phyloP scores from a whole-genome alignment of 2,113 vertebrate species.

The Dicaeum eximium region DNA sequence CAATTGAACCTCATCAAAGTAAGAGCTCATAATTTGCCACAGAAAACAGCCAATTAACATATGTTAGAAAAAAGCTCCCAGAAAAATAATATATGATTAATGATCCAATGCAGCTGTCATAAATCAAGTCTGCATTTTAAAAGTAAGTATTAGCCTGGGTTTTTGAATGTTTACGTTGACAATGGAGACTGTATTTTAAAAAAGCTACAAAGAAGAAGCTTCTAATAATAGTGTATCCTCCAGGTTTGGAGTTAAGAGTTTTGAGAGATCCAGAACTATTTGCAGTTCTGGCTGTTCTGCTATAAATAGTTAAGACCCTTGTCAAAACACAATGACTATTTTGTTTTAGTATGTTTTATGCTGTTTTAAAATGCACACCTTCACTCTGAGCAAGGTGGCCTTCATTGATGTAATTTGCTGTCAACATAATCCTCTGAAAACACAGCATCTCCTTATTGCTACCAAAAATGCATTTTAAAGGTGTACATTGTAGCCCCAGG shows the following conservation, averaged over 20 bases:
- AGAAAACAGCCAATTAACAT: constrained; percentile 99
- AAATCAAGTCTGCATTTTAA: constrained; percentile 89
- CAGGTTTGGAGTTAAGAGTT: constrained; percentile 69
- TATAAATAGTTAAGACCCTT: constrained; percentile 69
- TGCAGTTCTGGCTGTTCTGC: constrained; percentile 44
- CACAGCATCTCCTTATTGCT: constrained; percentile 62
- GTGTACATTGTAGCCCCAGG: background rate
- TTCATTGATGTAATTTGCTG: constrained; percentile 70
- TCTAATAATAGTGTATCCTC: constrained; percentile 70
- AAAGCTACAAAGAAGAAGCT: constrained; percentile 67
- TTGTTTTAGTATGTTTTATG: constrained; percentile 73
- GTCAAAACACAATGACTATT: constrained; percentile 74
- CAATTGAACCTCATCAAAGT: constrained; percentile 98
- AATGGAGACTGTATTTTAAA: constrained; percentile 75
- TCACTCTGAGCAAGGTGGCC: constrained; percentile 71
- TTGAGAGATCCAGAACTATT: constrained; percentile 51
- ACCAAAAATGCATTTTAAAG: constrained; percentile 19
- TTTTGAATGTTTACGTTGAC: constrained; percentile 76
- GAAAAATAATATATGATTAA: constrained; percentile 98
- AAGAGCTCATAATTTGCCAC: constrained; percentile 98
- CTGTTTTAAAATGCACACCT: constrained; percentile 81
- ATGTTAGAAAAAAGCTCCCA: constrained; percentile 84
- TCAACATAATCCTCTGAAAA: constrained; percentile 68
- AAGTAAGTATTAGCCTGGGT: constrained; percentile 81
- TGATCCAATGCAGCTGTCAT: constrained; percentile 89